phyloP scores from a whole-genome alignment of 2,113 vertebrate genomes.

The Atractosteus spatula region DNA sequence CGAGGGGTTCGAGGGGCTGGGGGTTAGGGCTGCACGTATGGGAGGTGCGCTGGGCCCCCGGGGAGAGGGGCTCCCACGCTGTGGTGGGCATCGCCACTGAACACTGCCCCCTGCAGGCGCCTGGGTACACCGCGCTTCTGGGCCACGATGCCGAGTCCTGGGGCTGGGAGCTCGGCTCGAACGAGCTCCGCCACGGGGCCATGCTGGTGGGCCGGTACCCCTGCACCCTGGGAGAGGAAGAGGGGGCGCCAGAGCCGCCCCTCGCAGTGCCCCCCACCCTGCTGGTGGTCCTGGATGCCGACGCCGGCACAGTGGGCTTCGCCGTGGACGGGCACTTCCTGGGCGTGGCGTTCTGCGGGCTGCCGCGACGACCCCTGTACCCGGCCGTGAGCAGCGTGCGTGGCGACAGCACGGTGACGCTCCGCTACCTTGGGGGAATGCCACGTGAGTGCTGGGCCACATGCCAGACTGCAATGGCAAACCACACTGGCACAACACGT shows the following conservation, averaged over 20 bases:
- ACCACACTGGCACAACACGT: too few species aligned
- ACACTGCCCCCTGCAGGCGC: slow-evolving; percentile 85
- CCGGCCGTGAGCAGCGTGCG: slow-evolving; percentile 94
- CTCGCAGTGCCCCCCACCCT: slow-evolving; percentile 89
- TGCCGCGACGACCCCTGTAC: slow-evolving; percentile 95
- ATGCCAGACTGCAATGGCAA: too few species aligned
- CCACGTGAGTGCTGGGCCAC: too few species aligned
- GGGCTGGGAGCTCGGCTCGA: slow-evolving; percentile 97
- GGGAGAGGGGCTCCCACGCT: slow-evolving; percentile 90
- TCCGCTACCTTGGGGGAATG: slow-evolving; percentile 70
- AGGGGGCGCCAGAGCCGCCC: slow-evolving; percentile 73
- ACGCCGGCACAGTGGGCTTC: slow-evolving; percentile 95
- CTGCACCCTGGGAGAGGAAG: slow-evolving; percentile 89
- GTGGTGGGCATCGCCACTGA: slow-evolving; percentile 87
- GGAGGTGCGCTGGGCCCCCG: slow-evolving; percentile 86
- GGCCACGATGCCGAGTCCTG: slow-evolving; percentile 90
- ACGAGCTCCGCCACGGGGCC: slow-evolving; percentile 91
- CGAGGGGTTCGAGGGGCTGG: slow-evolving; percentile 88
- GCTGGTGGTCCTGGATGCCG: slow-evolving; percentile 95
- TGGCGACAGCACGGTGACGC: slow-evolving; percentile 97
- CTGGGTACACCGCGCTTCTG: slow-evolving; percentile 90
- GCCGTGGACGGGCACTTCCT: slow-evolving; percentile 94
- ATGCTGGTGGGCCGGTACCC: slow-evolving; percentile 81
- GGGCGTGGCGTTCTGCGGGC: slow-evolving; percentile 91
- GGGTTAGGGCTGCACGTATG: slow-evolving; percentile 90